Conservation (phyloP, 2,113 vertebrate genomes). For the Empidonax alnorum region DNA sequence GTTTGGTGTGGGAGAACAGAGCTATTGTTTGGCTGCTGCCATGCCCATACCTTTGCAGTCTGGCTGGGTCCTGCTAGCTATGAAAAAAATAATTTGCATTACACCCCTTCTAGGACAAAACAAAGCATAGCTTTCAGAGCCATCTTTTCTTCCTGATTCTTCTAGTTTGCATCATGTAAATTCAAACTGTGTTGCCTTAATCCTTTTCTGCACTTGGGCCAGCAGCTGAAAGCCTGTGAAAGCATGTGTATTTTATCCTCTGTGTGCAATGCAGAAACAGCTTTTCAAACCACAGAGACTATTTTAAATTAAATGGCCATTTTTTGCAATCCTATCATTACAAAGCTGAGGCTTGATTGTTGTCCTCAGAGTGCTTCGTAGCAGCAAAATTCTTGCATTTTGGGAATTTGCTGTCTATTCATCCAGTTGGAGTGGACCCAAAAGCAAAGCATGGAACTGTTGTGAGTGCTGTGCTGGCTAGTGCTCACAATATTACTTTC, state of each 20-base stretch:
- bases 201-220: background rate
- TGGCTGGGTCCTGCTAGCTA: background rate
- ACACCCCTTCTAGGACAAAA: background rate
- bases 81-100: background rate
- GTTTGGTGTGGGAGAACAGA: background rate
- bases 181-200: conserved; percentile 32
- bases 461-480: fast-evolving
- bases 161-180: conserved; percentile 9
- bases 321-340: conserved; percentile 50
- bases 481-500: background rate
- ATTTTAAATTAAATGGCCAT: conserved; percentile 48
- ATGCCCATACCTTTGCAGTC: background rate
- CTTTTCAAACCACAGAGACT: conserved; percentile 32
- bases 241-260: background rate
- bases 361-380: conserved; percentile 19
- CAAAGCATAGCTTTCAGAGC: background rate
- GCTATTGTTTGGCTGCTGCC: background rate
- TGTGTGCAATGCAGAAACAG: background rate
- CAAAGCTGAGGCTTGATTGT: background rate
- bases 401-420: conserved; percentile 18
- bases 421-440: conserved; percentile 23
- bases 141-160: background rate
- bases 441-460: background rate
- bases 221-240: background rate
- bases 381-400: conserved; percentile 34